Conservation (phyloP, 2,888 invertebrate species). For the Drosophila kambysellisi region DNA sequence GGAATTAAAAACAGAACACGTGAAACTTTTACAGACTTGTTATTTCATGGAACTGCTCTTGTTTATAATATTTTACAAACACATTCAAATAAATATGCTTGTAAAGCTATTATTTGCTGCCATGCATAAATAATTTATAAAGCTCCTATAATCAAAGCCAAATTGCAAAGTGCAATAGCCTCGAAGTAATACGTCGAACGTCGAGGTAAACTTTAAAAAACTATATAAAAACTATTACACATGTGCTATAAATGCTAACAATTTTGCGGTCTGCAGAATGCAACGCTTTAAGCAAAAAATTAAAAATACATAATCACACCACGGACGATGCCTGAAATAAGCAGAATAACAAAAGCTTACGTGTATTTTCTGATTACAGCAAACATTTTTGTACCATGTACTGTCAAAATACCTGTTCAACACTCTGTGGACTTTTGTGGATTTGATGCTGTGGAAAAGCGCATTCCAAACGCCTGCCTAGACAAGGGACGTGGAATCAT, state of each 20-base stretch:
- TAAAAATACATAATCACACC: not conserved
- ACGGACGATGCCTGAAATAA: not conserved
- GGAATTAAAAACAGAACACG: not conserved
- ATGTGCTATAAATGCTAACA: not conserved
- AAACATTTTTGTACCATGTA: not conserved
- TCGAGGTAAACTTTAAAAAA: not conserved
- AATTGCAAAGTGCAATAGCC: not conserved
- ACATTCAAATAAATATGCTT: not conserved
- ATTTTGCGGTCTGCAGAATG: constrained; percentile 7
- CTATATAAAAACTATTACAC: not conserved
- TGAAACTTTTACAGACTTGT: not conserved
- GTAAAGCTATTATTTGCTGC: not conserved
- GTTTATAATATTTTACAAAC: not conserved
- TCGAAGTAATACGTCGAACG: not conserved
- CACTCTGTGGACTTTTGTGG: not conserved
- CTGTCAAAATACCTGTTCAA: constrained; percentile 10
- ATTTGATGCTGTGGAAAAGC: not conserved
- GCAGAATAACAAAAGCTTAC: not conserved
- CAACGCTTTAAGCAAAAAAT: not conserved
- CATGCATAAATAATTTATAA: not conserved
- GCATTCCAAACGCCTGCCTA: constrained; percentile 1
- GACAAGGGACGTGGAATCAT: constrained; percentile 37
- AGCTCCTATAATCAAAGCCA: not conserved
- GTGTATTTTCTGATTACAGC: constrained; percentile 1
- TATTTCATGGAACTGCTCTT: not conserved